Base-by-base conservation (phyloP, 2,888 invertebrate genomes). In the Plebejus argus region DNA sequence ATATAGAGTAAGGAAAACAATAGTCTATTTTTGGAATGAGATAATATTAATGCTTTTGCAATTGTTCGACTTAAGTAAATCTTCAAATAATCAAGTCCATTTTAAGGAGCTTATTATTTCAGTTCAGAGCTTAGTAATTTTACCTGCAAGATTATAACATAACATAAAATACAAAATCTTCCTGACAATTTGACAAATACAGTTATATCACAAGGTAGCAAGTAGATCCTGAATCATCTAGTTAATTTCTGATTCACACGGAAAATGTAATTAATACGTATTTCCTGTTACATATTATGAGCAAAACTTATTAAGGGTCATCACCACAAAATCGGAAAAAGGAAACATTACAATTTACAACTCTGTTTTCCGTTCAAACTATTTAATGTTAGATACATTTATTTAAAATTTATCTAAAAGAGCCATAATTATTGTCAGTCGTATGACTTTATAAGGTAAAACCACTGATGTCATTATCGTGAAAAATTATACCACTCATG, bases 401-500 rank as follows among this genome's bases (percentile, higher is more conserved):
- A 61, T 23, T 61, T 61, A 4, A 28, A 66, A 66, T 15, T 66
- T 66, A 66, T 66, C 33, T 15, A 66, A 15, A 66, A 15, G 10
- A 10, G 12, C 39, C 33, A 18, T 70, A n/a, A 3, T 39, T 15
- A 39, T 39, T 28, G 18, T 18, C 23, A 53, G 23, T 72, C 15
- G 15, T 20, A 23, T 72, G 35, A n/a, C 74, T 49, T 28, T 28
- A 88, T 85, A 87, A 83, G 89, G 91, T 82, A 86, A 74, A 33
- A 74, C 49, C 15, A 74, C 49, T 86, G 83, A 86, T 83, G 86
- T 89, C 86, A 89, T 88, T 88, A 87, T 82, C 87, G 83, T 83
- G 84, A 81, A 82, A 82, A 85, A 87, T 86, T 85, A 83, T 84
- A 82, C 87, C 87, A 85, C 86, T 87, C 88, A 88, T 84, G 88